These are phyloP conservation scores for Aphaenogaster floridana DNA, from an alignment of 1,140 invertebrate genomes.

Conservation along the genomic window DNA sequence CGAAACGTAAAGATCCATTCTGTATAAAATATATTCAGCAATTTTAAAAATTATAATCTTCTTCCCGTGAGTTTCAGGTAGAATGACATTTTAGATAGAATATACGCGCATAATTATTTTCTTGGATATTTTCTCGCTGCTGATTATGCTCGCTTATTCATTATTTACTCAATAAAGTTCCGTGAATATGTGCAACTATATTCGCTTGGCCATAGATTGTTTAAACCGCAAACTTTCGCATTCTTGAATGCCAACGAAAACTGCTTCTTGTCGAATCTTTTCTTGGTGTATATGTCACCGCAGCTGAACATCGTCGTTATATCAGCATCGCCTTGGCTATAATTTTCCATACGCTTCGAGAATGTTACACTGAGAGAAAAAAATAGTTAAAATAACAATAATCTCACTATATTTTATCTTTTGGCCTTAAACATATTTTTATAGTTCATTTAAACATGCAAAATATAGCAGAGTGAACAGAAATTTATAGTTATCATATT, in stretches of 20 bases:
- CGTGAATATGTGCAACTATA: background rate
- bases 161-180: background rate
- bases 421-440: too few species aligned
- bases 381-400: too few species aligned
- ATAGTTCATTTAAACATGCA: too few species aligned
- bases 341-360: background rate
- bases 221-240: constrained; percentile 56
- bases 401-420: too few species aligned
- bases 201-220: constrained; percentile 30
- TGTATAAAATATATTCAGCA: background rate
- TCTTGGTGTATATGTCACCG: background rate
- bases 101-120: constrained; percentile 5
- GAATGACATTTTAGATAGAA: background rate
- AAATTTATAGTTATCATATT: too few species aligned
- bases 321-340: background rate
- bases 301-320: background rate
- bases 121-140: background rate
- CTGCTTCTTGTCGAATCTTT: constrained; percentile 2
- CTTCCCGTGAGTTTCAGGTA: background rate
- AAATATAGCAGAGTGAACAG: too few species aligned
- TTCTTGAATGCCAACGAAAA: constrained; percentile 24
- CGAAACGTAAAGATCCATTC: background rate
- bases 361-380: too few species aligned
- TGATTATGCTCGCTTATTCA: background rate
- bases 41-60: background rate